Evolutionary conservation across 2,113 vertebrate genomes (phyloP), one percentile per base, ranked within the genome.

Genomic region (Dinomys branickii): DNA sequence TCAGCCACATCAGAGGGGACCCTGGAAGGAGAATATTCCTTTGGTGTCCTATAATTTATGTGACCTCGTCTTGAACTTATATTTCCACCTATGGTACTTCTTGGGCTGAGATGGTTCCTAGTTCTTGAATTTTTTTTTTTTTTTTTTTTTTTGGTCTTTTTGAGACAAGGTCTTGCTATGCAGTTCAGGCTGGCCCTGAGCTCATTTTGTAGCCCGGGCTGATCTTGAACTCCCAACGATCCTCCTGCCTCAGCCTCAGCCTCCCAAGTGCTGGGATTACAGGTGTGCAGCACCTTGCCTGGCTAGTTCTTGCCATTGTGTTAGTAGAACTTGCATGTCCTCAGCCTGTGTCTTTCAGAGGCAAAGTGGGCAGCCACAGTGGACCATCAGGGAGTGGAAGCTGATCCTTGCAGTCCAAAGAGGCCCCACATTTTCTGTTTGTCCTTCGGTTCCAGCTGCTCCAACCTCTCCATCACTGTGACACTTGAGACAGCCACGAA

Each of bases 401-500:
- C 9, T 0, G 0, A 3, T 52, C 26, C 56, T 69, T 22, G 30
- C 30, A 33, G 24, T 35, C 58, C 14, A 16, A 77, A 56, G 71
- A 78, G 77, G 41, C 19, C 41, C 50, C 4, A 0, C 44, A 52
- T 83, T 88, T 75, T 84, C 85, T 69, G 6, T 67, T 71, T 87
- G 30, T 91, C 80, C 75, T 75, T 30, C 2, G 75, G 52, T 35
- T 82, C 92, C 91, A 90, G 89, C 50, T 44, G 52, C 77, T 97
- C 73, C 20, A 58, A 26, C 44, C n/a, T 10, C 61, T 97, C 73
- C 77, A 91, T 95, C 95, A 92, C 97, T 71, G 3, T 94, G 97
- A 97, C 97, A 96, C 69, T 88, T 65, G 91, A 96, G 93, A 96
- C 90, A 92, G 81, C 63, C 90, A 85, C 81, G 16, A 78, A 98